Base-by-base conservation (phyloP, 1,140 invertebrate species). In the Ceratoteleas bidentatus region DNA sequence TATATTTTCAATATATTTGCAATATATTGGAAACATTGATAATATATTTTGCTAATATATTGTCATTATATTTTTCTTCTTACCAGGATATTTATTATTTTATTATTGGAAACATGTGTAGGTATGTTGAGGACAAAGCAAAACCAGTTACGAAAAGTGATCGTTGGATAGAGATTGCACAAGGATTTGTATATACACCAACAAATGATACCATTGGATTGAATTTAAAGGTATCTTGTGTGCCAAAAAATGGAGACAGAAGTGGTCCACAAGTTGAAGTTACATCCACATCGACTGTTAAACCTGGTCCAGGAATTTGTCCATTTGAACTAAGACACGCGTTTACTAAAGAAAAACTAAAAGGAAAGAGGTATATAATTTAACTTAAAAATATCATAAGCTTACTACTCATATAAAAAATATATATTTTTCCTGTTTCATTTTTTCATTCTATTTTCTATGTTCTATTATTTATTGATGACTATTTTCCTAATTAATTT, bases 291-390 rank as follows among this genome's bases (percentile, higher is more conserved):
- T 33, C 64, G 88, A 84, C 70, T 14, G 93, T 97, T 10, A 91
- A 94, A 87, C 93, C 94, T 72, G 95, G 96, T 0, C 97, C 97
- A 40, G 95, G 94, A 7, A 34, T 73, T 6, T 97, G 96, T 91
- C 96, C 96, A 6, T 98, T 97, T 93, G 95, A 97, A 90, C 92
- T 80, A 0, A 93, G 97, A 60, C 96, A 97, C 85, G 60, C 86
- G 15, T 95, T 94, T 88, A 98, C 97, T 0, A 87, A 87, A 60
- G 66, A 92, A 62, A 92, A 90, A 84, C 86, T 95, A 38, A 89
- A 76, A 6, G 87, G 88, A 13, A 90, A 92, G 57, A 90, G 91
- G 92, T 94, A 87, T 81, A 74, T 52, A 62, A 56, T 14, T 45
- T 50, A 32, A 45, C 4, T 54, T 40, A 38, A 32, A 32, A 13